Conservation (phyloP, 2,797 vertebrate genomes). For the Mastacembelus armatus region DNA sequence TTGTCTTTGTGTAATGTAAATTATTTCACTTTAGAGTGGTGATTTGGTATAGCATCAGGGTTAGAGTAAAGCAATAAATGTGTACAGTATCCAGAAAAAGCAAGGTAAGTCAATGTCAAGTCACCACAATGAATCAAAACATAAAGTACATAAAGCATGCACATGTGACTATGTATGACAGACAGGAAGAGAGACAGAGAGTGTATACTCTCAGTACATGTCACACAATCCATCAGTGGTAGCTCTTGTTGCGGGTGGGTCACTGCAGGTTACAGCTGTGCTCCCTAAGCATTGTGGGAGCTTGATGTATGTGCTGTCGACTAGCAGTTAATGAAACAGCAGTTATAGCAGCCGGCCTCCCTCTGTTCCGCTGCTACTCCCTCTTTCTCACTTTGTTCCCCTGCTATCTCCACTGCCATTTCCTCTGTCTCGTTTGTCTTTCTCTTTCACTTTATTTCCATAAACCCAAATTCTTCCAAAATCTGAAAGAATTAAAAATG, state of each 20-base stretch:
- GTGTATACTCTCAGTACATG: constrained; percentile 37
- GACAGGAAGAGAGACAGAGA: constrained; percentile 3
- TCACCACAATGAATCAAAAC: no score
- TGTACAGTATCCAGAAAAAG: no score
- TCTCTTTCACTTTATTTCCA: constrained; percentile 20
- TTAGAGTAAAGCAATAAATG: no score
- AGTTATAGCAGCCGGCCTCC: constrained; percentile 56
- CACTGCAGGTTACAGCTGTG: constrained; percentile 72
- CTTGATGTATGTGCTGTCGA: constrained; percentile 83
- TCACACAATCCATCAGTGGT: constrained; percentile 68
- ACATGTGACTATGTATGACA: not conserved
- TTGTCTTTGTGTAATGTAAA: no score
- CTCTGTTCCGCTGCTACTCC: constrained; percentile 21
- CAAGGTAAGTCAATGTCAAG: no score
- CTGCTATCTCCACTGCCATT: constrained; percentile 28
- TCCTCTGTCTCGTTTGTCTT: constrained; percentile 16
- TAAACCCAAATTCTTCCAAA: constrained; percentile 2
- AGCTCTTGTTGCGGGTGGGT: constrained; percentile 60
- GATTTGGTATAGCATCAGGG: no score
- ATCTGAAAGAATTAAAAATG: not conserved
- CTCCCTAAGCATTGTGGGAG: constrained; percentile 76
- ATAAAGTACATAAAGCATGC: no score
- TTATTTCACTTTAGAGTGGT: no score
- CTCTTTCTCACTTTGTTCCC: constrained; percentile 25
- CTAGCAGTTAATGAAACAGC: constrained; percentile 82